Evolutionary conservation across 1,140 invertebrate genomes (phyloP).

Genomic region (Lordiphosa clarofinis): DNA sequence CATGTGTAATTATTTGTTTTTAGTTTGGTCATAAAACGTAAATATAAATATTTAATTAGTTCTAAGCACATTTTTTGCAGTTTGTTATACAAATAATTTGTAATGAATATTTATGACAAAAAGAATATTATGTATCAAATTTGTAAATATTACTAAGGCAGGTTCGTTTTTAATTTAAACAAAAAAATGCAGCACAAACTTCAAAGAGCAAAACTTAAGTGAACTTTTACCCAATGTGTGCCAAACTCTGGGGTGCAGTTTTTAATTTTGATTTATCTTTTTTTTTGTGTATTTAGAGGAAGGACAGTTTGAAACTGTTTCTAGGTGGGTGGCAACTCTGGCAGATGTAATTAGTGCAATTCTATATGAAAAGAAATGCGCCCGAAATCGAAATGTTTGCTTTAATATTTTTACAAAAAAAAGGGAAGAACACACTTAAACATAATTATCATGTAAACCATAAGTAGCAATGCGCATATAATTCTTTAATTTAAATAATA

Average conservation of each 20-base stretch:
- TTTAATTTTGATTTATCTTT: background rate
- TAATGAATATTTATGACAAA: slow-evolving; percentile 61
- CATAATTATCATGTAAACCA: too few species aligned
- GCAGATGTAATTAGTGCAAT: slow-evolving; percentile 43
- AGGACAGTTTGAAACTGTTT: slow-evolving; percentile 66
- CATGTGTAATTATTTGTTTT: slow-evolving; percentile 27
- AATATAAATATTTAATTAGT: slow-evolving; percentile 73
- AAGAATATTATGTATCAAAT: slow-evolving; percentile 12
- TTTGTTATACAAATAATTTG: slow-evolving; percentile 43
- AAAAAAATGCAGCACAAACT: slow-evolving; percentile 35
- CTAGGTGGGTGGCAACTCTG: slow-evolving; percentile 5
- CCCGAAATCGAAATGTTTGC: too few species aligned
- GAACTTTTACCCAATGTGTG: slow-evolving; percentile 28
- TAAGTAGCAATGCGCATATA: background rate
- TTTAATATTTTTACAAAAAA: background rate
- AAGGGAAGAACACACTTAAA: background rate
- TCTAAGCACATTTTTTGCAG: slow-evolving; percentile 64
- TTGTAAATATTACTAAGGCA: slow-evolving; percentile 38
- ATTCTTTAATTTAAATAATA: slow-evolving; percentile 6
- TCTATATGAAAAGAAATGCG: slow-evolving; percentile 14
- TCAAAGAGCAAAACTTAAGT: slow-evolving; percentile 35
- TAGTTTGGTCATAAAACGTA: slow-evolving; percentile 56
- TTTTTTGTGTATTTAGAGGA: slow-evolving; percentile 14
- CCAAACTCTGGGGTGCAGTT: slow-evolving; percentile 46
- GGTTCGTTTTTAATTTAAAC: slow-evolving; percentile 31